phyloP scores from a whole-genome alignment of 2,888 invertebrate species.

The Graphium colonna region DNA sequence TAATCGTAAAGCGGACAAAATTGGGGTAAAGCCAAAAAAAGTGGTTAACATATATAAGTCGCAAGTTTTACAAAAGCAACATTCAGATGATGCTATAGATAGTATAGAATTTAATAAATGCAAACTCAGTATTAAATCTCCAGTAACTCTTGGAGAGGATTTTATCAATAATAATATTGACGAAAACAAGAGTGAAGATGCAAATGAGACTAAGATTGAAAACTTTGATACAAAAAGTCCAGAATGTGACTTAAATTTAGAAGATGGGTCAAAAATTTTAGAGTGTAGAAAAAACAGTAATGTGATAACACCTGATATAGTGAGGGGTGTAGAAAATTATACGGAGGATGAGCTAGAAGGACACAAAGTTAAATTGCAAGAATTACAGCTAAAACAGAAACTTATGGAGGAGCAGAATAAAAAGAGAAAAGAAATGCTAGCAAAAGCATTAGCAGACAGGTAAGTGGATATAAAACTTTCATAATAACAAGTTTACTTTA shows the following conservation, averaged over 20 bases:
- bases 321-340: slow-evolving; percentile 55
- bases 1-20: slow-evolving; percentile 44
- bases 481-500: no score
- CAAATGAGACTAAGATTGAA: slow-evolving; percentile 4
- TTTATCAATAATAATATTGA: slow-evolving; percentile 32
- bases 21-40: slow-evolving; percentile 43
- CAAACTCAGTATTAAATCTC: slow-evolving; percentile 56
- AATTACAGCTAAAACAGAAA: slow-evolving; percentile 85
- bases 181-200: slow-evolving; percentile 8
- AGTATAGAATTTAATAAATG: slow-evolving; percentile 62
- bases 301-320: slow-evolving; percentile 51
- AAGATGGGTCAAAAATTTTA: no score
- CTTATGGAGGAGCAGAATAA: slow-evolving; percentile 90
- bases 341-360: slow-evolving; percentile 56
- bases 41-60: slow-evolving; percentile 40
- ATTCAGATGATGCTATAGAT: slow-evolving; percentile 56
- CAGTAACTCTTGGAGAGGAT: slow-evolving; percentile 33
- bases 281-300: slow-evolving; percentile 37
- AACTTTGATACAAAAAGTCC: slow-evolving; percentile 26
- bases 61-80: slow-evolving; percentile 41
- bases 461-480: slow-evolving; percentile 42
- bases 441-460: slow-evolving; percentile 87
- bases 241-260: slow-evolving; percentile 18
- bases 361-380: slow-evolving; percentile 80
- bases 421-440: slow-evolving; percentile 85